A percentile compares a stretch with the other conserved stretches of the same genome.
Evolutionary conservation across 1,140 invertebrate species (phyloP).

Genomic region (Brachionus calyciflorus): DNA sequence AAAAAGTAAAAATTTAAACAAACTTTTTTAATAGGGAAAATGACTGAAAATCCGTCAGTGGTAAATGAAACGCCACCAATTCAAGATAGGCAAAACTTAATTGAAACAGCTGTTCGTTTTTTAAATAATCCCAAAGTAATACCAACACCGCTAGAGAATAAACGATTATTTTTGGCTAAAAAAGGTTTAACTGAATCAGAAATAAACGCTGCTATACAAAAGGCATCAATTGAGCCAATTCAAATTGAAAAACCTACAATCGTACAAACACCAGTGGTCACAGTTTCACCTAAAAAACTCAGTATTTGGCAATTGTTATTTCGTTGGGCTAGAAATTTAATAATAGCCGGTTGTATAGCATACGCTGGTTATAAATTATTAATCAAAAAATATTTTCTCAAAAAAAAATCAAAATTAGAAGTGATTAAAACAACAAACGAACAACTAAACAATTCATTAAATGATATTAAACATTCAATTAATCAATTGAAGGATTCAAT

Average conservation of each 20-base stretch:
- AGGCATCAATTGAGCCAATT: background rate
- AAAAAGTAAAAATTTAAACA: background rate
- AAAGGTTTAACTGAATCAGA: constrained; percentile 42
- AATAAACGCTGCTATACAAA: constrained; percentile 29
- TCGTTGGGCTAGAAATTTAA: background rate
- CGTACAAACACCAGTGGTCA: background rate
- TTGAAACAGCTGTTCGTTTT: constrained; percentile 41
- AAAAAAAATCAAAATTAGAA: constrained; percentile 25
- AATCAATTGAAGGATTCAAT: background rate
- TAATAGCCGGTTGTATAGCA: constrained; percentile 25
- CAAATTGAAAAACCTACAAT: background rate
- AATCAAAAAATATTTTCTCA: constrained; percentile 39
- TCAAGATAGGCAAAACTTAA: constrained; percentile 28
- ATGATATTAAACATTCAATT: constrained; percentile 9
- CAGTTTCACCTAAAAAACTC: background rate
- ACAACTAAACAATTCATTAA: constrained; percentile 3
- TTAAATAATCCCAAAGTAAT: constrained; percentile 43
- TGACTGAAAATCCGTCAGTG: background rate
- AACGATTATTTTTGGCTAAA: constrained; percentile 36
- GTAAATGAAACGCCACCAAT: background rate
- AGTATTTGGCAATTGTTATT: background rate
- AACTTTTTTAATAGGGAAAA: background rate
- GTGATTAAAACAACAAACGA: background rate
- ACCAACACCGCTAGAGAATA: constrained; percentile 24
- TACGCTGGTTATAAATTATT: constrained; percentile 39